Percentiles rank a stretch among this genome's conserved stretches.
These are phyloP conservation scores for Onthophagus sagittarius DNA, from an alignment of 2,888 invertebrate species.

Conservation along the genomic window DNA sequence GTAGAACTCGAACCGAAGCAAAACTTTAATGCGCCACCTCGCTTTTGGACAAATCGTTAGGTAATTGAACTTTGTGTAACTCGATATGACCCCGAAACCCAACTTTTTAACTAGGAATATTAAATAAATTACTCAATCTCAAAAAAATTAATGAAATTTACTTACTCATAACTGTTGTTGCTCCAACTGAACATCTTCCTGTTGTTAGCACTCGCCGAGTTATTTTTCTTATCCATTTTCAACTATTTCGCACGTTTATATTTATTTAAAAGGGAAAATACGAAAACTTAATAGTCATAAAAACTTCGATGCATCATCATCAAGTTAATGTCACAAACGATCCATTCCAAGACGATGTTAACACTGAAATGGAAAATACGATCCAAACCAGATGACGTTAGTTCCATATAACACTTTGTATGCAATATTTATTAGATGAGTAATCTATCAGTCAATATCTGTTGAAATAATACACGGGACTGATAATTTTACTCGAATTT, in stretches of 20 bases:
- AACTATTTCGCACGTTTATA: neutral
- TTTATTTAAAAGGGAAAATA: no score
- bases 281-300: no score
- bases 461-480: neutral
- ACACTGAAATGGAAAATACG: neutral
- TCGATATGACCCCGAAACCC: neutral
- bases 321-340: neutral
- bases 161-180: constrained; percentile 36
- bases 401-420: neutral
- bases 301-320: no score
- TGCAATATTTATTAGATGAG: neutral
- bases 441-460: neutral
- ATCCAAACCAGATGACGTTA: neutral
- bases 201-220: constrained; percentile 23
- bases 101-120: neutral
- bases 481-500: neutral
- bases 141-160: no score
- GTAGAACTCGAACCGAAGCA: neutral
- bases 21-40: neutral
- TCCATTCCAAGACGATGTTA: neutral
- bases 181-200: constrained; percentile 40
- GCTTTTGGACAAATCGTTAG: neutral
- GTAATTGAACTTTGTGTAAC: neutral
- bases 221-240: constrained; percentile 20
- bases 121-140: no score